Base-by-base conservation (phyloP, 2,113 vertebrate genomes). In the Sinocyclocheilus rhinocerous region DNA sequence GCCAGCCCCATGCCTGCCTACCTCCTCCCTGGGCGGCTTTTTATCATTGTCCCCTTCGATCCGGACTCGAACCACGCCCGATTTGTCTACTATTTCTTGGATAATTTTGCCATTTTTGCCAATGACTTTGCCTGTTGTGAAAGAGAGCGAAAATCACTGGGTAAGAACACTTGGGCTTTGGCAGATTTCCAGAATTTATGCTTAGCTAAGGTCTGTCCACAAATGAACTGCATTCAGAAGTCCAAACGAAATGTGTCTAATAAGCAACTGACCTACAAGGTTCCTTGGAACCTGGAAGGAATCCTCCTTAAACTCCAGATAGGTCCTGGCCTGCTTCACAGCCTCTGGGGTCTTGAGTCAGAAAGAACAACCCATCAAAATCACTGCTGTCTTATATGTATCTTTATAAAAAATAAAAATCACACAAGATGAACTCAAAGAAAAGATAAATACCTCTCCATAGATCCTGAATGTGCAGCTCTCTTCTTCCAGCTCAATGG, bases 41-140 rank as follows among this genome's bases (percentile, higher is more conserved):
- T 97, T 97, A 93, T 98, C 97, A 29, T 96, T 97, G 92, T 97
- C 97, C 39, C 97, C 97, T 90, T 98, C 97, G 18, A 98, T 97
- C 81, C 96, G 94, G 80, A 98, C 97, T 0, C 97, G 95, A 85
- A 98, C 97, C 89, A 98, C 97, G 4, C 97, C 97, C 0, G 97
- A 98, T 89, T 98, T 98, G 93, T 98, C 97, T 90, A 98, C 97
- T 11, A 98, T 97, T 92, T 98, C 97, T 90, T 98, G 97, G 90
- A 98, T 98, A 92, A 97, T 96, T 94, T 97, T 97, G 73, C 97
- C 97, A 0, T 95, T 97, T 91, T 97, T 98, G 76, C 97, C 97
- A n/a, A 98, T 98, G 76, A 98, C 96, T 93, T 98, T 98, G 89
- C 97, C 97, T 97, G 90, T 48, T 4, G 20, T 63, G 42, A 76